Evolutionary conservation across 2,113 vertebrate species (phyloP), one percentile per base, ranked within the genome.

Genomic region (Anas platyrhynchos): DNA sequence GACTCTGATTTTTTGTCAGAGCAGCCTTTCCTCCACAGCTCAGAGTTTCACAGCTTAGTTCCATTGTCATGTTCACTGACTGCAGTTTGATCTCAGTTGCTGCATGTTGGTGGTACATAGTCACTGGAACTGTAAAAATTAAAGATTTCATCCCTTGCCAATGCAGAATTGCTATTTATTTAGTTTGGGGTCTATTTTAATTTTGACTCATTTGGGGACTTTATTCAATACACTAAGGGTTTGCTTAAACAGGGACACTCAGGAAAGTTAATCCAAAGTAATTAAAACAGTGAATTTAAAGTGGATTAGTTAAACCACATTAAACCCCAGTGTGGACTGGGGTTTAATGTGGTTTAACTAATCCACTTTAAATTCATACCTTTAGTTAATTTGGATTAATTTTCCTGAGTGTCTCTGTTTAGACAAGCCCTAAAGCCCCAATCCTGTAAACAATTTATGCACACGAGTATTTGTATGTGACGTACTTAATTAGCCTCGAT

Each of bases 331-430:
- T 96, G 0, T 0, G 0, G 0, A 96, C 81, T 76, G 95, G 96
- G 88, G 94, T 96, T 95, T 97, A 96, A 97, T 97, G 92, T 93
- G 94, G 95, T 97, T 94, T 97, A 95, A 96, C 96, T 97, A 96
- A 97, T 97, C 95, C 96, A 97, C 95, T 95, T 97, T 97, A 97
- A 96, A 97, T 97, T 97, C 94, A 96, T 95, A 97, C 96, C 96
- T 96, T 97, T 96, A 94, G 94, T 94, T 97, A 95, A 96, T 96
- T 97, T 96, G 95, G 96, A 97, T 97, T 96, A 96, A 96, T 96
- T 96, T 97, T 96, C 96, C 95, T 96, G 96, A 96, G 94, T 95
- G 94, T 69, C 94, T 96, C 93, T 97, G 95, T 97, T 97, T 97
- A 97, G 96, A 97, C 96, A 96, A 96, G 96, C 94, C 94, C 95